A percentile compares a stretch with the other conserved stretches of the same genome.
Evolutionary conservation across 2,888 invertebrate genomes (phyloP).

Genomic region (Hanleya hanleyi): DNA sequence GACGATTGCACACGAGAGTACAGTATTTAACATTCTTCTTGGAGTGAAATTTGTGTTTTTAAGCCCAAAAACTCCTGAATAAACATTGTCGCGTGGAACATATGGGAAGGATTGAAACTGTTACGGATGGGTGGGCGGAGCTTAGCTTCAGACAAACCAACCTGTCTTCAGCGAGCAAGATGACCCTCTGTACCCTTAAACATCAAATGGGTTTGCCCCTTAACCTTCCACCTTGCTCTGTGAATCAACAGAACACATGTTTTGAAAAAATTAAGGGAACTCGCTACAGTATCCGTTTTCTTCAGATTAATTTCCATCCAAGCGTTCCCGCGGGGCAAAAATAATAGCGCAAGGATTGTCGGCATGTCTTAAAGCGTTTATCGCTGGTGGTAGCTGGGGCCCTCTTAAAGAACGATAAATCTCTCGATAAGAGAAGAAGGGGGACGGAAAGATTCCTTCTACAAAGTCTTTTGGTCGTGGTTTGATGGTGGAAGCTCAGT

Average conservation of each 20-base stretch:
- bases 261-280: neutral
- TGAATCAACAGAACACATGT: slow-evolving; percentile 10
- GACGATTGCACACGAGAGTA: too few species aligned
- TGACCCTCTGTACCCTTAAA: neutral
- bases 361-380: neutral
- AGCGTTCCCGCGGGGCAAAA: neutral
- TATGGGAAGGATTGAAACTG: too few species aligned
- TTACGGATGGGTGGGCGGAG: neutral
- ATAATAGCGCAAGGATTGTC: neutral
- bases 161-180: neutral
- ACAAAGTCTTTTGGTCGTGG: neutral
- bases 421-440: neutral
- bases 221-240: neutral
- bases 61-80: too few species aligned
- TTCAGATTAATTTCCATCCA: neutral
- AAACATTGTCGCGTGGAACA: too few species aligned
- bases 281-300: neutral
- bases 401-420: neutral
- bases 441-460: neutral
- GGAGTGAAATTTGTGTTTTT: too few species aligned
- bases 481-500: neutral
- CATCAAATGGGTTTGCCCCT: slow-evolving; percentile 5
- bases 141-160: neutral
- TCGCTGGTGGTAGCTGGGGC: neutral
- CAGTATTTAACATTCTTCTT: too few species aligned